Evolutionary conservation across 2,888 invertebrate species (phyloP).

Genomic region (Ophion obscuratus): DNA sequence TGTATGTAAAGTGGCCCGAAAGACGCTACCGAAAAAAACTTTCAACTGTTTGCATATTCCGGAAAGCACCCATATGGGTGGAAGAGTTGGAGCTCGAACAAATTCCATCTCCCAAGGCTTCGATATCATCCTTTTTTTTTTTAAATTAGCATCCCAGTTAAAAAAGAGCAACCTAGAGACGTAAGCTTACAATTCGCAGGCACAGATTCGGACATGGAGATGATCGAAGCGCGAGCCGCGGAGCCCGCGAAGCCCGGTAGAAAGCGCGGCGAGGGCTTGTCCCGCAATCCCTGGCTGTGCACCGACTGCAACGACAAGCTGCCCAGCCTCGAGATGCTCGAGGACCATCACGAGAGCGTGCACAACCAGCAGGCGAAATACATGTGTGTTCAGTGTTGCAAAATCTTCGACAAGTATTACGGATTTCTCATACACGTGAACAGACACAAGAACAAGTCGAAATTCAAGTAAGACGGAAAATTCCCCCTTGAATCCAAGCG

Average conservation of each 20-base stretch:
- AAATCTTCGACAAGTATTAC: constrained; percentile 87
- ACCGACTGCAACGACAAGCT: constrained; percentile 85
- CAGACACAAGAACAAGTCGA: constrained; percentile 87
- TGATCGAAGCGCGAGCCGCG: constrained; percentile 77
- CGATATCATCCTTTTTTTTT: too few relatives aligned
- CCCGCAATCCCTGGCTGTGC: constrained; percentile 85
- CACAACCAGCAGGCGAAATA: constrained; percentile 88
- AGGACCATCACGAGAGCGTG: constrained; percentile 87
- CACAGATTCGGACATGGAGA: constrained; percentile 81
- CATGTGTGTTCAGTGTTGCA: constrained; percentile 88
- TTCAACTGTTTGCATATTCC: too few relatives aligned
- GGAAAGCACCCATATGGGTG: too few relatives aligned
- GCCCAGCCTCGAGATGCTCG: constrained; percentile 84
- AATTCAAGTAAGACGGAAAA: constrained; percentile 84
- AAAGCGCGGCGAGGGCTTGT: constrained; percentile 81
- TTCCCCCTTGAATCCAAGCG: too few relatives aligned
- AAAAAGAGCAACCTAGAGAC: not conserved
- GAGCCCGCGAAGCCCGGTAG: constrained; percentile 73
- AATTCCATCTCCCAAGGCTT: not conserved
- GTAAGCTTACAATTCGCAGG: constrained; percentile 70
- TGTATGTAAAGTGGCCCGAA: too few relatives aligned
- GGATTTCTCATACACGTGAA: constrained; percentile 88
- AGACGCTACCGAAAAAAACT: too few relatives aligned
- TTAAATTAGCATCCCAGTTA: too few relatives aligned
- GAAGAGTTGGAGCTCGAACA: too few relatives aligned